A percentile compares a stretch with the other conserved stretches of the same genome.
These are phyloP conservation scores for Zaprionus nigranus DNA, from an alignment of 1,140 invertebrate genomes.

Conservation along the genomic window DNA sequence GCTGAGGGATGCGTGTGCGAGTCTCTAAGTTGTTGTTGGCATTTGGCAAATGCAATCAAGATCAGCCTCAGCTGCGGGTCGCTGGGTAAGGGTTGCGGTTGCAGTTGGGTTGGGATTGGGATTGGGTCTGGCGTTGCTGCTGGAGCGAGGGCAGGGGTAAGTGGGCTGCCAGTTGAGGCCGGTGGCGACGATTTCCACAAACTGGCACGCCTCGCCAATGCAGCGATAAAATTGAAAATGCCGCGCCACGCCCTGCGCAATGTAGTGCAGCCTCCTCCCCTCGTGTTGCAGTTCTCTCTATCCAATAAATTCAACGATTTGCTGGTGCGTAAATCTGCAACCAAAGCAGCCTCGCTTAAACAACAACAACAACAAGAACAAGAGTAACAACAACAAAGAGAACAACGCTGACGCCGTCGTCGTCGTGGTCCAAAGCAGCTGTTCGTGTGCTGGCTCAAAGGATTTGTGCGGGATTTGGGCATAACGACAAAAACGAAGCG, in stretches of 20 bases:
- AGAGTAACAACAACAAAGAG: conserved; percentile 18
- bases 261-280: background rate
- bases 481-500: conserved; percentile 75
- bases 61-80: conserved; percentile 43
- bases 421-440: conserved; percentile 63
- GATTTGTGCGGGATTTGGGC: conserved; percentile 79
- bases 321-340: conserved; percentile 79
- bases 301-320: conserved; percentile 77
- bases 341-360: conserved; percentile 73
- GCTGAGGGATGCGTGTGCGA: conserved; percentile 42
- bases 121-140: background rate
- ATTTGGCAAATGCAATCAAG: conserved; percentile 76
- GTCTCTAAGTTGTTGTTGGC: conserved; percentile 46
- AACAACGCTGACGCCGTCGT: conserved; percentile 2
- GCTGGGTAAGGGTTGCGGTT: background rate
- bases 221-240: conserved; percentile 68
- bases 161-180: conserved; percentile 21
- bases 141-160: background rate
- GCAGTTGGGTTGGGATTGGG: background rate
- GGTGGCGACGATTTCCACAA: background rate
- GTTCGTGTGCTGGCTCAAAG: conserved; percentile 79
- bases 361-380: conserved; percentile 54
- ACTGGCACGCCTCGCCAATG: conserved; percentile 37
- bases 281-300: background rate
- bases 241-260: conserved; percentile 38